Conservation (phyloP, 2,113 vertebrate genomes). For the Struthidea cinerea region DNA sequence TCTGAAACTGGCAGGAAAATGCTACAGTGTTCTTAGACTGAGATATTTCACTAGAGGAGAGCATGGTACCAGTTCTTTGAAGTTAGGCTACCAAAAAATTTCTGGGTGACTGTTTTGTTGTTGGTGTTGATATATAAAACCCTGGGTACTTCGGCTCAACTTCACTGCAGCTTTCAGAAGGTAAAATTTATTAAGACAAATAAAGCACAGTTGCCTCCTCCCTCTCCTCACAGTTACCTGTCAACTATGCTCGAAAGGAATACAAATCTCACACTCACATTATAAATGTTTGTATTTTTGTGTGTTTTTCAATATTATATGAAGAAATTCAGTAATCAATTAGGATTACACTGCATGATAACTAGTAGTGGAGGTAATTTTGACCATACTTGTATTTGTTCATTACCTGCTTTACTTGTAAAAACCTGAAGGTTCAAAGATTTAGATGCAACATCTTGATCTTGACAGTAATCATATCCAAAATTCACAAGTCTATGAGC, state of each 20-base stretch:
- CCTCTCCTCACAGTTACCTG: background rate
- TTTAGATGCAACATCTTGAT: conserved; percentile 52
- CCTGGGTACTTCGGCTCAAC: background rate
- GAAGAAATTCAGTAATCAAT: background rate
- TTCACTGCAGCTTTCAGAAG: background rate
- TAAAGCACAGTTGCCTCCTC: background rate
- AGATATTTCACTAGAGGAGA: background rate
- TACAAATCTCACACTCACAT: background rate
- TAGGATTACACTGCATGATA: background rate
- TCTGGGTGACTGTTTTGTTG: background rate
- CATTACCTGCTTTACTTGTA: conserved; percentile 83
- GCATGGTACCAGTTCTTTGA: background rate
- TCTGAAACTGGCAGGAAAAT: background rate
- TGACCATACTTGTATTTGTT: background rate
- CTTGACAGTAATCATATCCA: conserved; percentile 77
- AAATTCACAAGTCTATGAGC: conserved; percentile 83
- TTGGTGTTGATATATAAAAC: background rate
- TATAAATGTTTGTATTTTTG: background rate
- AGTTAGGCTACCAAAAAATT: background rate
- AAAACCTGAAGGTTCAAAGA: conserved; percentile 79
- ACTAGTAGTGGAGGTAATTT: background rate
- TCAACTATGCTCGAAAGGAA: background rate
- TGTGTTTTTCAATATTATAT: background rate
- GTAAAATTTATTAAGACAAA: background rate
- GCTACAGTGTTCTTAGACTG: background rate